A percentile compares a stretch with the other conserved stretches of the same genome.
phyloP scores from a whole-genome alignment of 2,888 invertebrate species.

The Cantharis lateralis region DNA sequence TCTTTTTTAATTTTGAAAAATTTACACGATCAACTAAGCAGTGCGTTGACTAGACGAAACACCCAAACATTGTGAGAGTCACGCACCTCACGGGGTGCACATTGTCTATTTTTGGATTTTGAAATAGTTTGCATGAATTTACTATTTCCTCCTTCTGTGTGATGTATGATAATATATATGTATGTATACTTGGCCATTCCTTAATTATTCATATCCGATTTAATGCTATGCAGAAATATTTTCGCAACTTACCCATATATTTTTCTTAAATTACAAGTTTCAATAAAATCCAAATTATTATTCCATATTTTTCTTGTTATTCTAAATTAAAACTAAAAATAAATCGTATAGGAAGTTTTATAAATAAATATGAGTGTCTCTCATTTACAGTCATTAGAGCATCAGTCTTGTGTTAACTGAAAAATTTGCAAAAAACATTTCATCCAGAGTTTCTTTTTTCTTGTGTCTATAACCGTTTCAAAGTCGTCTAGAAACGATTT shows the following conservation, averaged over 20 bases:
- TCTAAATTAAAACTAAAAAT: not conserved
- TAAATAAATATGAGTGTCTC: not conserved
- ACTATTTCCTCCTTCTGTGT: not conserved
- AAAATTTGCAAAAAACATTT: too few species aligned
- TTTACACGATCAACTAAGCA: not conserved
- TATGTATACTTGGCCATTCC: constrained; percentile 14
- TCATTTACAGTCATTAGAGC: not conserved
- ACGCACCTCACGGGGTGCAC: constrained; percentile 14
- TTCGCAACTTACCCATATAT: not conserved
- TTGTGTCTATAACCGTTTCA: too few species aligned
- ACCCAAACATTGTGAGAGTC: constrained; percentile 20
- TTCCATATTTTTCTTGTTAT: not conserved
- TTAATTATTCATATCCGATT: not conserved
- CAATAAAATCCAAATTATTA: too few species aligned
- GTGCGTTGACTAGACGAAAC: not conserved
- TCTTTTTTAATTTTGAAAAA: constrained; percentile 16
- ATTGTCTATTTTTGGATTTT: constrained; percentile 25
- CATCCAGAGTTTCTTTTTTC: too few species aligned
- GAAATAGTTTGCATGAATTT: constrained; percentile 6
- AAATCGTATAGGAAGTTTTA: not conserved
- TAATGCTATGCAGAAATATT: not conserved
- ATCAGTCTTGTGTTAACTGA: not conserved
- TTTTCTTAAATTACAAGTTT: too few species aligned
- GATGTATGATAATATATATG: not conserved
- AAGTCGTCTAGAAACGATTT: too few species aligned